Base-by-base conservation (phyloP, 2,888 invertebrate species). In the Pardosa pseudoannulata region DNA sequence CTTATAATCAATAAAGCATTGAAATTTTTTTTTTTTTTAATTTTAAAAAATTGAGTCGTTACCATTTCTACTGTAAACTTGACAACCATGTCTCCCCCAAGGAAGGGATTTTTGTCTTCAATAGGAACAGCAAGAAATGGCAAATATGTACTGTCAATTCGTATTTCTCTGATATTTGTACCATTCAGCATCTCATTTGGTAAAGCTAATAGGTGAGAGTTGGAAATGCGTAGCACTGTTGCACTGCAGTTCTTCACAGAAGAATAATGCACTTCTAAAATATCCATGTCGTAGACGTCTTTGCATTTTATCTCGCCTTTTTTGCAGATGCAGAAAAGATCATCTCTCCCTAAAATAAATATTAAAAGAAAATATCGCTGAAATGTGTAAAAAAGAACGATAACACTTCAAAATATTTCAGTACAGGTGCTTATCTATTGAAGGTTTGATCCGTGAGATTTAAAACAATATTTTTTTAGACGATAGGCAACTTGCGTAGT, bases 301-400 rank as follows among this genome's bases (percentile, higher is more conserved):
- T 36, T 70, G 70, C 70, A 70, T 7, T 41, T 11, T 27, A 70
- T 70, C 27, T 41, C 70, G 23, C 41, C 41, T 28, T 70, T 70
- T 13, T 70, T 9, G 41, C 70, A 70, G 19, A 27, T 28, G n/a
- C 70, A 70, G 41, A 28, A 70, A 1, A 28, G 6, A 27, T 41
- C 41, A 28, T 36, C 39, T 32, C 19, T 16, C 2, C n/a, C 46
- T 46, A 16, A 46, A 46, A 46, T 16, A 16, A 16, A 46, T 46
- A 16, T 16, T 46, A 16, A 6, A 16, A 7, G 46, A n/a, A n/a
- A n/a, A n/a, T n/a, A n/a, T n/a, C n/a, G n/a, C n/a, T n/a, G n/a
- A n/a, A n/a, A n/a, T n/a, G n/a, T n/a, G n/a, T n/a, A n/a, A n/a
- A n/a, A n/a, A n/a, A n/a, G n/a, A n/a, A n/a, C n/a, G n/a, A n/a